Evolutionary conservation across 2,113 vertebrate genomes (phyloP).

Genomic region (Heptranchias perlo): DNA sequence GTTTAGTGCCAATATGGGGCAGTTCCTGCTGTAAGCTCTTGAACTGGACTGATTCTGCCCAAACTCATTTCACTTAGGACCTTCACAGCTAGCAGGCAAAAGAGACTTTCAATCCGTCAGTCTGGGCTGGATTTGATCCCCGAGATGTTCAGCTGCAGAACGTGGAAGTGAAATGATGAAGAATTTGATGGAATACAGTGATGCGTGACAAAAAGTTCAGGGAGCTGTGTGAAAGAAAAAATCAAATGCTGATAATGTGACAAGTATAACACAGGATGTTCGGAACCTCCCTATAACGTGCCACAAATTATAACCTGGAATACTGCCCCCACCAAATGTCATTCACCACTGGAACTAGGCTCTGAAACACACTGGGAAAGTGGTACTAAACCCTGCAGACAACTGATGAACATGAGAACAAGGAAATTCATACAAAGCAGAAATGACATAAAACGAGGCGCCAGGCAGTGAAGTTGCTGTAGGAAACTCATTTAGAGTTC

Average conservation of each 20-base stretch:
- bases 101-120: not conserved
- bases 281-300: not conserved
- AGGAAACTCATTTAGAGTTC: not conserved
- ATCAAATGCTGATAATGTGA: not conserved
- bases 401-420: not conserved
- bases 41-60: not conserved
- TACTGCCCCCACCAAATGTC: not conserved
- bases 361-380: not conserved
- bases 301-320: not conserved
- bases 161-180: not conserved
- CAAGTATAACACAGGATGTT: not conserved
- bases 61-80: not conserved
- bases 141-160: not conserved
- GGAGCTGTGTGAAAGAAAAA: not conserved
- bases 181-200: not conserved
- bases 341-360: not conserved
- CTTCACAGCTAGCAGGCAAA: not conserved
- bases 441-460: no score
- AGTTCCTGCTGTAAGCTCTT: not conserved
- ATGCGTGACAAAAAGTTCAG: not conserved
- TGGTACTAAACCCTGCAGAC: not conserved
- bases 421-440: not conserved
- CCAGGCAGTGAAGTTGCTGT: not conserved
- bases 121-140: not conserved
- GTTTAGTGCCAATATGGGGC: not conserved